Conservation (phyloP, 2,888 invertebrate species). For the Isotomurus palustris region DNA sequence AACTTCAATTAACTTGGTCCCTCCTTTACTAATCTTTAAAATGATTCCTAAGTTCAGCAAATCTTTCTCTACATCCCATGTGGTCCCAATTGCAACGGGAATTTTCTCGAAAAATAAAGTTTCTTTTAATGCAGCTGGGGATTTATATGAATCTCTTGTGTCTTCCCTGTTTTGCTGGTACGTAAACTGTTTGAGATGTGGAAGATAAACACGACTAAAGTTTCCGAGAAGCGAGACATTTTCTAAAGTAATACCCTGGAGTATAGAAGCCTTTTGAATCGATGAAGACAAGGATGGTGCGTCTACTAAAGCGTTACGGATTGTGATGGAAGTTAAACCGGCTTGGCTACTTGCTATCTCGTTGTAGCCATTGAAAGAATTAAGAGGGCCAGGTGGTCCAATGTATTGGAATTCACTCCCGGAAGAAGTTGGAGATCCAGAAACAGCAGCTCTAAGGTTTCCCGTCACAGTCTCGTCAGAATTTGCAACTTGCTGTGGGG, state of each 20-base stretch:
- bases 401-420: too few relatives aligned
- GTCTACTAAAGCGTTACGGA: conserved; percentile 14
- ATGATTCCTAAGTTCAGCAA: conserved; percentile 11
- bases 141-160: conserved; percentile 19
- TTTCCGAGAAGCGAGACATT: conserved; percentile 15
- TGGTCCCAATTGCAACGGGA: background rate
- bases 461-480: too few relatives aligned
- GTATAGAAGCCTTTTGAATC: background rate
- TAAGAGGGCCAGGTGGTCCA: too few relatives aligned
- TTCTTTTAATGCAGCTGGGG: conserved; percentile 7
- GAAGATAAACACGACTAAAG: conserved; percentile 10
- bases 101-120: conserved; percentile 19
- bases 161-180: conserved; percentile 17
- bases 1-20: conserved; percentile 18
- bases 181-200: conserved; percentile 4
- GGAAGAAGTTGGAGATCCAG: too few relatives aligned
- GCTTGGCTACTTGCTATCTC: too few relatives aligned
- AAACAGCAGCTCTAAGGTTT: too few relatives aligned
- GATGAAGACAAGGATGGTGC: conserved; percentile 11
- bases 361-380: conserved; percentile 8
- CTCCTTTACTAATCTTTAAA: conserved; percentile 8
- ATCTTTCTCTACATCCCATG: conserved; percentile 18
- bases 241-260: conserved; percentile 8
- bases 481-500: too few relatives aligned
- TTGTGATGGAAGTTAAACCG: conserved; percentile 2